Conservation (phyloP, 1,140 invertebrate genomes). For the Drosophila gunungcola region DNA sequence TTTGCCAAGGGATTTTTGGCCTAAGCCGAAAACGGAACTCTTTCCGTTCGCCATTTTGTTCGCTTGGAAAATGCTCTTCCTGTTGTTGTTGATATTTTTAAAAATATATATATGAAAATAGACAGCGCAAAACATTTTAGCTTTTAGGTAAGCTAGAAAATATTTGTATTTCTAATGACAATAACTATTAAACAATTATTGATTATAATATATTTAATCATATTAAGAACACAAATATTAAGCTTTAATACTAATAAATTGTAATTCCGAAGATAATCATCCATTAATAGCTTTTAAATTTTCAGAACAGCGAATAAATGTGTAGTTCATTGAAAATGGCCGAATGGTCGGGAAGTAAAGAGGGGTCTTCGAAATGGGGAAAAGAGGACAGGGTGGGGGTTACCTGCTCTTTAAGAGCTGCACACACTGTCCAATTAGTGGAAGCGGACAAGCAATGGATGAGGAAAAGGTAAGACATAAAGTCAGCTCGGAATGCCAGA, state of each 20-base stretch:
- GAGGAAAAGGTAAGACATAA: constrained; percentile 39
- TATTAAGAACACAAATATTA: no score
- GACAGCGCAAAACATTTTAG: neutral
- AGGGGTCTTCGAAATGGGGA: constrained; percentile 12
- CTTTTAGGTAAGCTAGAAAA: no score
- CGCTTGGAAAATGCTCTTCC: neutral
- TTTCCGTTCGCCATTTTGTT: constrained; percentile 63
- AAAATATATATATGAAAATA: neutral
- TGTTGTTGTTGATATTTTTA: constrained; percentile 20
- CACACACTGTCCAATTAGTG: constrained; percentile 77
- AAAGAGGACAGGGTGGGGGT: constrained; percentile 4
- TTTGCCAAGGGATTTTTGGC: constrained; percentile 61
- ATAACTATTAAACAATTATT: no score
- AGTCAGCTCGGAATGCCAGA: constrained; percentile 14
- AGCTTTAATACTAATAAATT: neutral
- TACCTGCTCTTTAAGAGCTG: constrained; percentile 42
- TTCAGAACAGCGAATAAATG: constrained; percentile 38
- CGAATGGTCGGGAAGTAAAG: constrained; percentile 20
- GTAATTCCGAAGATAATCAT: neutral
- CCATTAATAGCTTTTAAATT: constrained; percentile 50
- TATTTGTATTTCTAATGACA: no score
- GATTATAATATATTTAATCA: no score
- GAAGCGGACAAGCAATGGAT: constrained; percentile 44
- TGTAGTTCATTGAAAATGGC: constrained; percentile 61
- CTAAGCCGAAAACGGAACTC: constrained; percentile 18